Evolutionary conservation across 2,888 invertebrate species (phyloP).

Genomic region (Gymnocheta viridis): DNA sequence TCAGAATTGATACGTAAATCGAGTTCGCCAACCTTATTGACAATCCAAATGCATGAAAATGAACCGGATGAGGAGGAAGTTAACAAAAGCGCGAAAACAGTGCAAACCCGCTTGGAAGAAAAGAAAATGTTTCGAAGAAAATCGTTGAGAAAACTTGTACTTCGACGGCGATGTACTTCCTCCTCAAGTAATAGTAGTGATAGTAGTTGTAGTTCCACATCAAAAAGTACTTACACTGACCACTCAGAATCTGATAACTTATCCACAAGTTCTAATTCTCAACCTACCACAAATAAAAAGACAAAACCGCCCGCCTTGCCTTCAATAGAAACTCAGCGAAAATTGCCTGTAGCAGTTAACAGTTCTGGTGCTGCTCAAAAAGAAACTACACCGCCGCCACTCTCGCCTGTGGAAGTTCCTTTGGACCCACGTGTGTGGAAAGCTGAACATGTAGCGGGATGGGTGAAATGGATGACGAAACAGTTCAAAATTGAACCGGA

Average conservation of each 20-base stretch:
- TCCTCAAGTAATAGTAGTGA: conserved; percentile 53
- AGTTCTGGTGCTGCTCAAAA: background rate
- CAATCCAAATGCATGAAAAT: conserved; percentile 46
- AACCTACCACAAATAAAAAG: background rate
- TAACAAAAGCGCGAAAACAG: conserved; percentile 27
- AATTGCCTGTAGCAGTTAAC: background rate
- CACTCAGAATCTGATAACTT: conserved; percentile 15
- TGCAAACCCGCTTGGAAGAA: conserved; percentile 61
- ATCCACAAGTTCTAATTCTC: background rate
- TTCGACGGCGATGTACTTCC: conserved; percentile 64
- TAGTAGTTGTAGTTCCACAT: conserved; percentile 44
- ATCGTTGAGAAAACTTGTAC: background rate
- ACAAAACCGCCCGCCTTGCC: conserved; percentile 9
- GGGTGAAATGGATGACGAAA: conserved; percentile 85
- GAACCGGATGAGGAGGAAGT: conserved; percentile 21
- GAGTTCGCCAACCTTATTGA: conserved; percentile 3
- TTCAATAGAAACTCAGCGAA: background rate
- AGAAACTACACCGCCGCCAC: conserved; percentile 59
- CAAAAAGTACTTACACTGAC: conserved; percentile 46
- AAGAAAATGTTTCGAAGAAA: conserved; percentile 10
- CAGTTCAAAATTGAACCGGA: conserved; percentile 84
- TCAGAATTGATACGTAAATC: conserved; percentile 42
- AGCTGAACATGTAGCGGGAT: conserved; percentile 84
- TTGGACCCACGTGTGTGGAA: conserved; percentile 87
- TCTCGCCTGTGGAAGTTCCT: conserved; percentile 76